Percentiles rank a stretch among this genome's conserved stretches.
Evolutionary conservation across 2,888 invertebrate species (phyloP).

Genomic region (Lochmaea crataegi): DNA sequence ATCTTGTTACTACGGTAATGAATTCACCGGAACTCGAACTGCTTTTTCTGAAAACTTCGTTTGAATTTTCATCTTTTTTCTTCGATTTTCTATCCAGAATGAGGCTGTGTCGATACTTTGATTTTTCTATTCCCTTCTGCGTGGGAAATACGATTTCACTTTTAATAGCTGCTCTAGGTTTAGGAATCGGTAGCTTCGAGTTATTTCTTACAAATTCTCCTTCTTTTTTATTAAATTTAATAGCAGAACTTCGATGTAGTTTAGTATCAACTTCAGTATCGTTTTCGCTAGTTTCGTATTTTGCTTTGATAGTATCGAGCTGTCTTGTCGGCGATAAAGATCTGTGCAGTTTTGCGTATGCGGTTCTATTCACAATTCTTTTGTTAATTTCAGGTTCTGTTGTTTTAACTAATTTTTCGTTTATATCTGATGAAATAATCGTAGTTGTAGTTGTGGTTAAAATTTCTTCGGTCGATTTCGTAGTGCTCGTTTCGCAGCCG

Average conservation of each 20-base stretch:
- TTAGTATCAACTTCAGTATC: constrained; percentile 21
- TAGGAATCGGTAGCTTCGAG: constrained; percentile 45
- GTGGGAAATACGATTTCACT: constrained; percentile 44
- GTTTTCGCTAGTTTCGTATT: constrained; percentile 47
- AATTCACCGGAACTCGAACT: constrained; percentile 48
- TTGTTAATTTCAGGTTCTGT: constrained; percentile 46
- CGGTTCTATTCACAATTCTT: constrained; percentile 50
- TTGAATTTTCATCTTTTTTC: constrained; percentile 54
- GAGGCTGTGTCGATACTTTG: constrained; percentile 41
- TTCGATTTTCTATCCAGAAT: constrained; percentile 42
- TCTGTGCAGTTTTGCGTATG: constrained; percentile 53
- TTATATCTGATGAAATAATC: constrained; percentile 11
- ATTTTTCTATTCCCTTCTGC: constrained; percentile 25
- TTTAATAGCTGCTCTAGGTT: constrained; percentile 42
- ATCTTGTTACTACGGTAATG: constrained; percentile 49
- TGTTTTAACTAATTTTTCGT: constrained; percentile 46
- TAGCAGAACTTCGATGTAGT: constrained; percentile 15
- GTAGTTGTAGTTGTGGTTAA: constrained; percentile 11
- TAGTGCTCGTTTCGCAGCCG: constrained; percentile 32
- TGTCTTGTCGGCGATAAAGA: constrained; percentile 47
- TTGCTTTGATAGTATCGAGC: constrained; percentile 50
- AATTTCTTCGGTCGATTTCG: constrained; percentile 19
- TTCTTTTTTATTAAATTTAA: constrained; percentile 36
- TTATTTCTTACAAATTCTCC: constrained; percentile 46
- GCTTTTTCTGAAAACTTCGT: constrained; percentile 44